phyloP scores from a whole-genome alignment of 1,140 invertebrate genomes.

The Drosophila arizonae region DNA sequence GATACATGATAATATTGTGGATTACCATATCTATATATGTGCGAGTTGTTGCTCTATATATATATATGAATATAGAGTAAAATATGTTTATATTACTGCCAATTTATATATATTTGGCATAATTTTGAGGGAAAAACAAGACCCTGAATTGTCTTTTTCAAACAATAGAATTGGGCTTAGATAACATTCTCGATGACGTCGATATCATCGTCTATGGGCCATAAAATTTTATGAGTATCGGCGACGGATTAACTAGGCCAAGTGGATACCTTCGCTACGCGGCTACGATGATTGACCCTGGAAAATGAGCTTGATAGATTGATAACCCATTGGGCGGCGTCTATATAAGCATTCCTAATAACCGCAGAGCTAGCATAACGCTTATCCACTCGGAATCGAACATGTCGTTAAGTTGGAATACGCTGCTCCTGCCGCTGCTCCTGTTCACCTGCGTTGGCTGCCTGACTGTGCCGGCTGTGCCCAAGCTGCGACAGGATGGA shows the following conservation, averaged over 20 bases:
- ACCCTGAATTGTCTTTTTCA: not conserved
- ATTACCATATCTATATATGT: no score
- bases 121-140: not conserved
- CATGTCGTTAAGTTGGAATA: constrained; percentile 33
- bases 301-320: constrained; percentile 1
- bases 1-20: no score
- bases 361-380: constrained; percentile 1
- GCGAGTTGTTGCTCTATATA: no score
- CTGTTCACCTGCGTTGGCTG: constrained; percentile 1
- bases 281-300: constrained; percentile 24
- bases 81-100: no score
- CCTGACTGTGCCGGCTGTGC: constrained; percentile 1
- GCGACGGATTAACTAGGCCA: constrained; percentile 59
- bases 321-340: constrained; percentile 2
- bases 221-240: constrained; percentile 43
- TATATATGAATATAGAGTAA: no score
- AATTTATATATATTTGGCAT: no score
- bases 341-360: constrained; percentile 12
- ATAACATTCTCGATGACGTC: constrained; percentile 30
- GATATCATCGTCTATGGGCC: constrained; percentile 1
- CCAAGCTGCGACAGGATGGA: constrained; percentile 55
- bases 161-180: constrained; percentile 8
- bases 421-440: constrained; percentile 4
- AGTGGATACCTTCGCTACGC: constrained; percentile 51
- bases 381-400: constrained; percentile 7